Conservation (phyloP, 2,797 vertebrate species). For the Poeciliopsis infans region DNA sequence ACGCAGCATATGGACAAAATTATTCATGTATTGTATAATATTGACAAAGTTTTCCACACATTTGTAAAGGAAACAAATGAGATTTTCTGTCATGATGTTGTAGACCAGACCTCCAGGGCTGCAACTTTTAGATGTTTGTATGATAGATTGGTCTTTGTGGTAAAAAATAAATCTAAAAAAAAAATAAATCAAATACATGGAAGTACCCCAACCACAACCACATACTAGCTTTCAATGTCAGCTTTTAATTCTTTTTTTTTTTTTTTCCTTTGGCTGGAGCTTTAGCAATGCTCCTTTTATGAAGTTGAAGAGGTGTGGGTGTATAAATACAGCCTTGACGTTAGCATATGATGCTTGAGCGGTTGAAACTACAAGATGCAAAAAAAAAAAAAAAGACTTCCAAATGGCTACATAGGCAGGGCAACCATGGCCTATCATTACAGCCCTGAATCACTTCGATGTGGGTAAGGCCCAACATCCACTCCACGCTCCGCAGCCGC, state of each 20-base stretch:
- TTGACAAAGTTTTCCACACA: too few relatives aligned
- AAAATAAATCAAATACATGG: conserved; percentile 6
- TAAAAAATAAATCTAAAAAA: not conserved
- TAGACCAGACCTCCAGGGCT: not conserved
- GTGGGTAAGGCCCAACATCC: conserved; percentile 62
- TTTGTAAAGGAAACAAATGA: too few relatives aligned
- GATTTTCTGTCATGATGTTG: not conserved
- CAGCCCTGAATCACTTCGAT: conserved; percentile 60
- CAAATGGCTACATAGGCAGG: conserved; percentile 44
- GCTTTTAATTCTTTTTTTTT: not conserved
- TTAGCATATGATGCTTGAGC: conserved; percentile 6
- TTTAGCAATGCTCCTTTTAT: conserved; percentile 51
- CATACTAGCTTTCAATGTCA: conserved; percentile 21
- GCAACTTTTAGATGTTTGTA: not conserved
- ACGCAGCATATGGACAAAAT: too few relatives aligned
- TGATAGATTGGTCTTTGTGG: not conserved
- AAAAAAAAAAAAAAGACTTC: conserved; percentile 7
- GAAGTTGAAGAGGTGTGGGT: conserved; percentile 48
- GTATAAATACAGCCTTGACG: conserved; percentile 65
- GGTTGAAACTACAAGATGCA: conserved; percentile 33
- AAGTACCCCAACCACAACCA: conserved; percentile 16
- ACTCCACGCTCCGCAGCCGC: conserved; percentile 49
- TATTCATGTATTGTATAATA: not conserved
- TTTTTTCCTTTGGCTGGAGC: not conserved
- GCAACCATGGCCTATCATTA: conserved; percentile 77